phyloP scores from a whole-genome alignment of 2,888 invertebrate species.

The Caenorhabditis uteleia region DNA sequence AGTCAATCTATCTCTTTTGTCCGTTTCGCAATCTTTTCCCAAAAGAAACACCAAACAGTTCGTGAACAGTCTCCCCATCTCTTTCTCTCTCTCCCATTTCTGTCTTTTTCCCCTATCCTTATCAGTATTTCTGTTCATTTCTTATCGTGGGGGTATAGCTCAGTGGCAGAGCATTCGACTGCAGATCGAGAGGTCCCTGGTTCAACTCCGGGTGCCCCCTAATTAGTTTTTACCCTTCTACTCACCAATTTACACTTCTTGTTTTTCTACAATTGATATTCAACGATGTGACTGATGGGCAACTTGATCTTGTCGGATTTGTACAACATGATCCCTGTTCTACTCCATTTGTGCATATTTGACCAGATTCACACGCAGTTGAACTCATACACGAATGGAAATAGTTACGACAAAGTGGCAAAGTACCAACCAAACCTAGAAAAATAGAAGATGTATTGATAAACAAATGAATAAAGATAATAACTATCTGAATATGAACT shows the following conservation, averaged over 20 bases:
- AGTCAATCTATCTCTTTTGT: conserved; percentile 5
- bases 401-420: conserved; percentile 47
- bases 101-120: not conserved
- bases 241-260: conserved; percentile 52
- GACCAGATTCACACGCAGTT: conserved; percentile 46
- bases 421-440: conserved; percentile 22
- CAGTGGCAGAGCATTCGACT: conserved; percentile 68
- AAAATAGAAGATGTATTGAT: not conserved
- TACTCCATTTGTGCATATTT: conserved; percentile 45
- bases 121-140: not conserved
- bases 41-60: not conserved
- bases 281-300: conserved; percentile 43
- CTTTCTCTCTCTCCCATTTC: not conserved
- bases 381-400: conserved; percentile 54
- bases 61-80: not conserved
- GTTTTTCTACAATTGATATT: conserved; percentile 50
- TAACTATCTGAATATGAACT: conserved; percentile 14
- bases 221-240: conserved; percentile 26
- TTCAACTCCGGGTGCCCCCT: conserved; percentile 66
- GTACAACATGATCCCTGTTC: conserved; percentile 50
- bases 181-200: conserved; percentile 68
- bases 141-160: conserved; percentile 29
- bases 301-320: conserved; percentile 35
- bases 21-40: not conserved
- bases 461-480: not conserved